Conservation (phyloP, 2,888 invertebrate species). For the Acleris literana region DNA sequence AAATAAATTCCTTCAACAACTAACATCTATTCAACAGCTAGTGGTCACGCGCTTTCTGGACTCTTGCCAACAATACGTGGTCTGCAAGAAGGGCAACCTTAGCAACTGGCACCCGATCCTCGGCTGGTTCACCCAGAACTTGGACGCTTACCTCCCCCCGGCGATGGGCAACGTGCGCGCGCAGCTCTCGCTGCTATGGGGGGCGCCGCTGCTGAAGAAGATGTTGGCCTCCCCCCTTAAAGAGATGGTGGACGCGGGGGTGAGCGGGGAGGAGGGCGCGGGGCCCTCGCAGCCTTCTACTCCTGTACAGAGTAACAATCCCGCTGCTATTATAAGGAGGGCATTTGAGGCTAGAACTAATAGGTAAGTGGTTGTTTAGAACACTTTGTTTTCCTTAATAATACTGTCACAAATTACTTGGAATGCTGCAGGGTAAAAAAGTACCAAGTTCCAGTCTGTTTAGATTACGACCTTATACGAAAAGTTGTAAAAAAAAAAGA, state of each 20-base stretch:
- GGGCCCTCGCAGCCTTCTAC: constrained; percentile 82
- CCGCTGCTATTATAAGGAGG: constrained; percentile 74
- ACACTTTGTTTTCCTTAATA: too few species aligned
- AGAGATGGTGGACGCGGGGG: constrained; percentile 81
- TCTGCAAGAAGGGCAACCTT: constrained; percentile 93
- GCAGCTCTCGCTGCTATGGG: constrained; percentile 90
- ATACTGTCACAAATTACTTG: too few species aligned
- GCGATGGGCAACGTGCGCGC: constrained; percentile 86
- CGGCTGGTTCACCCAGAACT: constrained; percentile 95
- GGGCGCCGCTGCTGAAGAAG: constrained; percentile 69
- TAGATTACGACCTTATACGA: too few species aligned
- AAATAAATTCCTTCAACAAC: not conserved
- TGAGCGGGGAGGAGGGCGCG: constrained; percentile 70
- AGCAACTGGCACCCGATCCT: constrained; percentile 99
- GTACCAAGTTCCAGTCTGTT: too few species aligned
- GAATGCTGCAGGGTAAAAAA: too few species aligned
- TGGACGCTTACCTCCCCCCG: constrained; percentile 87
- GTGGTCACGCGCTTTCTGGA: constrained; percentile 94
- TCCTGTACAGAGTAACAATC: constrained; percentile 70
- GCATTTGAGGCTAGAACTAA: constrained; percentile 80
- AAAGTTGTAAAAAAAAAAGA: too few species aligned
- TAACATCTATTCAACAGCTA: constrained; percentile 78
- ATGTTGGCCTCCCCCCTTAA: constrained; percentile 71
- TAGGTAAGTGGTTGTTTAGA: constrained; percentile 70
- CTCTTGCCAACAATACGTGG: constrained; percentile 96